phyloP scores from a whole-genome alignment of 2,888 invertebrate species.

The Chrysomela aeneicollis region DNA sequence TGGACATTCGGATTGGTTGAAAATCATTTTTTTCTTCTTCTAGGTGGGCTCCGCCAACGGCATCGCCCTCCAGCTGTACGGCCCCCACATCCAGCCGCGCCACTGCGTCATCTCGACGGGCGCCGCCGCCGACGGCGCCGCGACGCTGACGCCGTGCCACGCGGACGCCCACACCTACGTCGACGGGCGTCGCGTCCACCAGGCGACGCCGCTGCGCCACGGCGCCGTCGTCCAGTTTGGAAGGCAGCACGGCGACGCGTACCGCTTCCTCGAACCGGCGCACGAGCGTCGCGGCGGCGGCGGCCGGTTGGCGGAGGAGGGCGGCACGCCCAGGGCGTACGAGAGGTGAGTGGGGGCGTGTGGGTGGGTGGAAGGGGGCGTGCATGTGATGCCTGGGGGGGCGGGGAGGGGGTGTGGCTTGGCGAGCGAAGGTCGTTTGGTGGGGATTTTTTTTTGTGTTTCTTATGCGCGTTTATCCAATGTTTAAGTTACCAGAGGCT shows the following conservation, averaged over 20 bases:
- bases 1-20: too few relatives aligned
- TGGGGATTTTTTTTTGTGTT: too few relatives aligned
- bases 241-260: conserved; percentile 80
- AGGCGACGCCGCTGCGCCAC: conserved; percentile 90
- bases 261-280: conserved; percentile 84
- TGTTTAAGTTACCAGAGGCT: too few relatives aligned
- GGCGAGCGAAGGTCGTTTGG: too few relatives aligned
- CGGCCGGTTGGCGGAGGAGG: conserved; percentile 66
- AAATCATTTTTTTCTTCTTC: too few relatives aligned
- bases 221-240: conserved; percentile 86
- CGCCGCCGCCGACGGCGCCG: conserved; percentile 86
- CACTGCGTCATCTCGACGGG: conserved; percentile 88
- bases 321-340: conserved; percentile 73
- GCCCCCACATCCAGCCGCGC: conserved; percentile 90
- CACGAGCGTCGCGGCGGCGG: conserved; percentile 81
- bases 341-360: conserved; percentile 70
- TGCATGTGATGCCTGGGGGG: too few relatives aligned
- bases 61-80: conserved; percentile 80
- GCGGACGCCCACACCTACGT: conserved; percentile 94
- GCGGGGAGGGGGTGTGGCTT: too few relatives aligned
- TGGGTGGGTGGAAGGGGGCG: background rate
- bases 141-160: conserved; percentile 91
- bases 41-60: conserved; percentile 82
- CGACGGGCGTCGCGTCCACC: conserved; percentile 90
- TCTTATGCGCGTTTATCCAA: too few relatives aligned